Percentiles rank a stretch among this genome's conserved stretches.
phyloP scores from a whole-genome alignment of 53 echinoderm and acorn worm genomes.

The Antedon mediterranea region DNA sequence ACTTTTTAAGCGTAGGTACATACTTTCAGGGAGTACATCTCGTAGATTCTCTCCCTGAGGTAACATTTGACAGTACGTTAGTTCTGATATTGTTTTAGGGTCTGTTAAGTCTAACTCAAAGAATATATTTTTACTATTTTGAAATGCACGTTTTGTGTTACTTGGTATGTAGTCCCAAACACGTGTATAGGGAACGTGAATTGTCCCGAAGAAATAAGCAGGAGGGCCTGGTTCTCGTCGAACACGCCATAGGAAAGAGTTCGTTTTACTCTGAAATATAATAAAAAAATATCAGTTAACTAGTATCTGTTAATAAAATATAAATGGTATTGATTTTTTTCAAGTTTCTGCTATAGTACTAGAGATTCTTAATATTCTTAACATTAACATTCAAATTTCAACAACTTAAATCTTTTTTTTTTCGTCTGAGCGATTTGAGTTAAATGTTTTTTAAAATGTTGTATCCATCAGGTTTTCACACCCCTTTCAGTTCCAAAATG shows the following conservation, averaged over 20 bases:
- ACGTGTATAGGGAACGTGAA: constrained; percentile 89
- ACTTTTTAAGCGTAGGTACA: constrained; percentile 61
- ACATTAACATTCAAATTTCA: no score
- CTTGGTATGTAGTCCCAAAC: constrained; percentile 97
- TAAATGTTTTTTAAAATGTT: no score
- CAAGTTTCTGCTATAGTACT: no score
- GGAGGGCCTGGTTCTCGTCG: constrained; percentile 53
- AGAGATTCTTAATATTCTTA: no score
- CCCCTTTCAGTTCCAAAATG: not conserved
- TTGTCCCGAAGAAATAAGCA: constrained; percentile 90
- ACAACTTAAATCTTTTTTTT: no score
- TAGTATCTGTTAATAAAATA: constrained; percentile 30
- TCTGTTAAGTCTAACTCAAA: constrained; percentile 95
- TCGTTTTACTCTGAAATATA: constrained; percentile 9
- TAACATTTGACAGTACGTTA: constrained; percentile 77
- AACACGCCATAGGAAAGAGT: constrained; percentile 82
- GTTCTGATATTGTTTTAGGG: constrained; percentile 48
- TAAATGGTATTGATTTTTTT: no score
- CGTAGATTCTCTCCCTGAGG: constrained; percentile 84
- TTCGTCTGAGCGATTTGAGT: no score
- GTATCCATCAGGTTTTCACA: not conserved
- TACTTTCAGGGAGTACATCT: constrained; percentile 60
- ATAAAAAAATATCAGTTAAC: no score
- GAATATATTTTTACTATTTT: constrained; percentile 82
- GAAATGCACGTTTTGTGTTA: constrained; percentile 84